Conservation (phyloP, 2,797 vertebrate species). For the Simalia tracyae region DNA sequence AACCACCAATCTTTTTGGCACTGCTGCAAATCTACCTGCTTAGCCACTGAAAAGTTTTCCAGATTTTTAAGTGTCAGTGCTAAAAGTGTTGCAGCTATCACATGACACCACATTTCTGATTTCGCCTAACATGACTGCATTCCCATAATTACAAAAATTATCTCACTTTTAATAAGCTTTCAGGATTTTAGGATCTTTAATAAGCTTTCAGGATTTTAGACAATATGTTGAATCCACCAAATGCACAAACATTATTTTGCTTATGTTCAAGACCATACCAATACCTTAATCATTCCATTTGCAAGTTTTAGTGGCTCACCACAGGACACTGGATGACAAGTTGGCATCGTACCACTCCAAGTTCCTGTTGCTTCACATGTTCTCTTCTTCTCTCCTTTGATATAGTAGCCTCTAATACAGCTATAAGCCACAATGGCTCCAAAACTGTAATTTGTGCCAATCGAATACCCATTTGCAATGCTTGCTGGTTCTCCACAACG, state of each 20-base stretch:
- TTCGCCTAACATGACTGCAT: conserved; percentile 18
- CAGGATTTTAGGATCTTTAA: background rate
- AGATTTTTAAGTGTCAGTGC: background rate
- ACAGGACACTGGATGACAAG: conserved; percentile 89
- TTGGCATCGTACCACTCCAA: conserved; percentile 87
- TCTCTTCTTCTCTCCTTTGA: conserved; percentile 93
- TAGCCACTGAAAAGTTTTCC: background rate
- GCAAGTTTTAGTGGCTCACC: conserved; percentile 78
- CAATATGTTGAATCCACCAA: background rate
- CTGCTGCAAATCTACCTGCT: conserved; percentile 6
- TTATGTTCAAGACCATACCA: conserved; percentile 12
- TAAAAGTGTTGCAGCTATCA: background rate
- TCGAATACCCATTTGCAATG: conserved; percentile 88
- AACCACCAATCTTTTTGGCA: background rate
- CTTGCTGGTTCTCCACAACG: conserved; percentile 87
- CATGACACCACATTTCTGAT: background rate
- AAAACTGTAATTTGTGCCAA: conserved; percentile 91
- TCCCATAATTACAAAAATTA: fast-evolving
- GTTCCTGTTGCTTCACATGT: conserved; percentile 91
- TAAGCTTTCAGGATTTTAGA: background rate
- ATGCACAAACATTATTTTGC: background rate
- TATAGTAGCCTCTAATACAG: conserved; percentile 90
- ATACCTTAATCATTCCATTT: conserved; percentile 90
- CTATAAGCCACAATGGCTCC: conserved; percentile 94
- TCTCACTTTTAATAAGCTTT: background rate